Evolutionary conservation across 2,113 vertebrate genomes (phyloP), one percentile per base, ranked within the genome.

Genomic region (Formicarius rufipectus): DNA sequence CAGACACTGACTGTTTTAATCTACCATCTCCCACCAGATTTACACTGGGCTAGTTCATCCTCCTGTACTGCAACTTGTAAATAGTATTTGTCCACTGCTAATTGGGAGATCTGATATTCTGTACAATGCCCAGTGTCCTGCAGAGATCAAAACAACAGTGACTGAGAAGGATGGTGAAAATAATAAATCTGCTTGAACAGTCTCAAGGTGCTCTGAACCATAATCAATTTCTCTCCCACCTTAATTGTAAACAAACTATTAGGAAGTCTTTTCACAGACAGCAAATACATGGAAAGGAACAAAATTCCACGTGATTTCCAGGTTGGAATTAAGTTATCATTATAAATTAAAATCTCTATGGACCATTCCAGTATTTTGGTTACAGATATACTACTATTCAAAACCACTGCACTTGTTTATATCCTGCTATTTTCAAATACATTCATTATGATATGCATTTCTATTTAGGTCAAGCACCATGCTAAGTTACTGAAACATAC

Each of bases 401-500:
- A 24, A 16, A 87, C 3, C 55, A 66, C 1, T 25, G 15, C 12
- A 35, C 7, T 83, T 22, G 31, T 72, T 83, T 12, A 39, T 53
- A 35, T 12, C 16, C 22, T 22, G n/a, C n/a, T 21, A 52, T 67
- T 79, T 85, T 45, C 47, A 58, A 80, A 45, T 28, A 42, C 9
- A 17, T 83, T 53, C 22, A 53, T 35, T 44, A 76, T 5, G 10
- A 68, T 40, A 87, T 21, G 17, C 13, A 56, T 87, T 90, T 76
- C 30, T 87, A 85, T 86, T 73, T 76, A 80, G 81, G 85, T 64
- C 75, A 93, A 80, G 69, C 37, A 68, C 30, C 94, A 95, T 60
- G 21, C 64, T 47, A 77, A 45, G 60, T 81, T 39, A 14, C 44
- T 71, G 39, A 88, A 69, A 74, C 50, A n/a, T n/a, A n/a, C n/a